Percentiles rank a stretch among this genome's conserved stretches.
These are phyloP conservation scores for Mythimna lalbum DNA, from an alignment of 2,888 invertebrate species.

Conservation along the genomic window DNA sequence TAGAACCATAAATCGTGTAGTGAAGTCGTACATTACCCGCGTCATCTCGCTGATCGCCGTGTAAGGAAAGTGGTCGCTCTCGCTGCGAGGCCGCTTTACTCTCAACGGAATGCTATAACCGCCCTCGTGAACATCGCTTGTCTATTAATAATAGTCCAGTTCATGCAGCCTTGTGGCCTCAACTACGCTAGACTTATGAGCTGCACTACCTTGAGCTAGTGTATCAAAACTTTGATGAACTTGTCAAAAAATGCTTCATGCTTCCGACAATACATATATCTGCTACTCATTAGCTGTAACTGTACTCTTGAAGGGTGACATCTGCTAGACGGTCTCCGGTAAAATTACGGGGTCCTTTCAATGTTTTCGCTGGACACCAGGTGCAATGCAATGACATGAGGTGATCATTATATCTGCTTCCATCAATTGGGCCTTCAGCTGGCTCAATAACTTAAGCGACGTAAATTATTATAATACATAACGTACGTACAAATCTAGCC, in stretches of 20 bases:
- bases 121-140: neutral
- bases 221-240: too few relatives aligned
- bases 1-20: conserved; percentile 33
- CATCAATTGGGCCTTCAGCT: neutral
- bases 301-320: neutral
- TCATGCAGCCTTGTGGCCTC: neutral
- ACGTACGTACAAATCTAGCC: conserved; percentile 9
- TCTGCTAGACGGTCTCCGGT: neutral
- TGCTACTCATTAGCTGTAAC: neutral
- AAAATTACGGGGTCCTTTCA: neutral
- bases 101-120: conserved; percentile 31
- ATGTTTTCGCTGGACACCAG: neutral
- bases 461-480: neutral
- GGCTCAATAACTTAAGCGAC: too few relatives aligned
- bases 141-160: conserved; percentile 24
- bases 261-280: too few relatives aligned
- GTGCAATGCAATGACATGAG: neutral
- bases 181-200: neutral
- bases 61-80: conserved; percentile 49
- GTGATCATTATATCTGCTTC: too few relatives aligned
- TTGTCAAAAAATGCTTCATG: too few relatives aligned
- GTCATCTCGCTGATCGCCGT: conserved; percentile 35
- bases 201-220: too few relatives aligned
- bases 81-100: conserved; percentile 45
- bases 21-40: conserved; percentile 18